Evolutionary conservation across 2,113 vertebrate genomes (phyloP).

Genomic region (Promerops cafer): DNA sequence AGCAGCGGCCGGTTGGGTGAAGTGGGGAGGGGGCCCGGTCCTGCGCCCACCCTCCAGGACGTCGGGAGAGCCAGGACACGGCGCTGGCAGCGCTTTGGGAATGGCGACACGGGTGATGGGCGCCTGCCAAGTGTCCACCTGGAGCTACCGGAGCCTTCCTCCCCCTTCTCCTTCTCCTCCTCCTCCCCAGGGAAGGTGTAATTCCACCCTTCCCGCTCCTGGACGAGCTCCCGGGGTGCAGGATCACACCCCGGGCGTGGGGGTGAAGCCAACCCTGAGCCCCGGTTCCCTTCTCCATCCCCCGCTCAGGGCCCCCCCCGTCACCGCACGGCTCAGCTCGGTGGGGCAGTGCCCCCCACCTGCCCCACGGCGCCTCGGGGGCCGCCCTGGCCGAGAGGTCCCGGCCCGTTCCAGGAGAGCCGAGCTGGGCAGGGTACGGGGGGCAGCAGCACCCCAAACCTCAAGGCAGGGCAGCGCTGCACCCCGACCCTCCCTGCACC

Average conservation of each 20-base stretch:
- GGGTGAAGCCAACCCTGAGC: neutral
- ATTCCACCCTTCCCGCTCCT: neutral
- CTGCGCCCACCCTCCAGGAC: neutral
- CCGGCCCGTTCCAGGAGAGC: neutral
- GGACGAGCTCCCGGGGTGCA: neutral
- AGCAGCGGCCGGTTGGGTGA: neutral
- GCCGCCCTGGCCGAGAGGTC: neutral
- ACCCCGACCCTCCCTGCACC: neutral
- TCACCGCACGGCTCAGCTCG: neutral
- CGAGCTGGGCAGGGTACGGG: neutral
- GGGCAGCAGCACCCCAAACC: neutral
- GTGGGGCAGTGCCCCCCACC: neutral
- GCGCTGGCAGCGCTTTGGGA: neutral
- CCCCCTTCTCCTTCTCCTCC: neutral
- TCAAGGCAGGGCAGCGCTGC: neutral
- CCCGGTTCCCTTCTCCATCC: neutral
- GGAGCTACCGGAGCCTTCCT: neutral
- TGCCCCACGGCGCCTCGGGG: neutral
- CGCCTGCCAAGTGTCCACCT: neutral
- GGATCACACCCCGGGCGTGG: neutral
- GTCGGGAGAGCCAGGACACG: neutral
- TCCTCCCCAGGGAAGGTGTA: neutral
- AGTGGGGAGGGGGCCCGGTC: neutral
- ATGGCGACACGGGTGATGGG: neutral
- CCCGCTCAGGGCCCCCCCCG: neutral